Evolutionary conservation across 1,140 invertebrate species (phyloP).

Genomic region (Drosophila orosa): DNA sequence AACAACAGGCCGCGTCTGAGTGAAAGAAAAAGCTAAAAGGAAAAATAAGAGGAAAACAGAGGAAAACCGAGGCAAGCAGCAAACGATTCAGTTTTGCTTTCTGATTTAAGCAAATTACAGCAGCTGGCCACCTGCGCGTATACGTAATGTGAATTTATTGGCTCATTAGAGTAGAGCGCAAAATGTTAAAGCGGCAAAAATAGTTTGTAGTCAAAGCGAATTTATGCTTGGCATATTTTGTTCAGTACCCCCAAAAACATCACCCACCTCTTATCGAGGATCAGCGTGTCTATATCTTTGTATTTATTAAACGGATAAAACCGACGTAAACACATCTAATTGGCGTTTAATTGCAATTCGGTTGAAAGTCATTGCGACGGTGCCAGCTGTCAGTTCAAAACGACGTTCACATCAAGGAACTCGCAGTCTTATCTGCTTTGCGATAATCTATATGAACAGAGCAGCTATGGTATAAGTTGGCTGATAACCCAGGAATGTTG

Average conservation of each 20-base stretch:
- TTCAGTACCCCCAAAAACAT: neutral
- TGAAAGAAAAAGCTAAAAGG: constrained; percentile 21
- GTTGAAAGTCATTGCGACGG: constrained; percentile 8
- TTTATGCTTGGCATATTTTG: constrained; percentile 34
- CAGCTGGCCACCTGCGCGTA: constrained; percentile 77
- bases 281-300: neutral
- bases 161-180: constrained; percentile 72
- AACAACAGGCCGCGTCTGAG: constrained; percentile 26
- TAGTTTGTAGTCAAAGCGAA: constrained; percentile 30
- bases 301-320: neutral
- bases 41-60: constrained; percentile 44
- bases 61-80: neutral
- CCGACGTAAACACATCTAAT: constrained; percentile 52
- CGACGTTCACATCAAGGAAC: constrained; percentile 8
- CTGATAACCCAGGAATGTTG: constrained; percentile 34
- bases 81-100: constrained; percentile 49
- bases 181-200: constrained; percentile 59
- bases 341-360: constrained; percentile 64
- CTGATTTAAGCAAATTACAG: constrained; percentile 75
- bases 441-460: constrained; percentile 24
- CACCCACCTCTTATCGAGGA: constrained; percentile 3
- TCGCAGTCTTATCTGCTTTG: constrained; percentile 24
- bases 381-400: constrained; percentile 37
- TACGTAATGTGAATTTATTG: constrained; percentile 81
- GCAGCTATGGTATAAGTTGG: neutral